Conservation (phyloP, 2,888 invertebrate genomes). For the Acrocera orbiculus region DNA sequence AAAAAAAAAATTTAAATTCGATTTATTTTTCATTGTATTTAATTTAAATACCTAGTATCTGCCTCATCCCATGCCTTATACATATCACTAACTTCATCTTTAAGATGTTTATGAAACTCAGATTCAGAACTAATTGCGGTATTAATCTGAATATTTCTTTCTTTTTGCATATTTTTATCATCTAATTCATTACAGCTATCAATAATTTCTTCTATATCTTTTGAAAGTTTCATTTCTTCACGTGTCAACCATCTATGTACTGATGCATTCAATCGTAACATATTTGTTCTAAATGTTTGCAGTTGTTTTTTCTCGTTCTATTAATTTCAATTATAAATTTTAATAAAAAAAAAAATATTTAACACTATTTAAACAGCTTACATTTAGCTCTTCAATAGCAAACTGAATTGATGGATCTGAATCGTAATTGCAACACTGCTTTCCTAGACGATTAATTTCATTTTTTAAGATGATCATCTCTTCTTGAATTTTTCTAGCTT, state of each 20-base stretch:
- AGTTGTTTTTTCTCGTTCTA: constrained; percentile 29
- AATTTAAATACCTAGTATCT: constrained; percentile 45
- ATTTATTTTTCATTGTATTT: constrained; percentile 2
- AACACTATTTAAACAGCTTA: constrained; percentile 12
- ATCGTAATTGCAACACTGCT: constrained; percentile 22
- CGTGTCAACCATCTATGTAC: constrained; percentile 33
- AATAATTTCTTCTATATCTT: constrained; percentile 16
- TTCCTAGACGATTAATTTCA: constrained; percentile 24
- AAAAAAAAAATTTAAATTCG: not conserved
- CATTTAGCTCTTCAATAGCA: constrained; percentile 30
- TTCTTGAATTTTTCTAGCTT: constrained; percentile 30
- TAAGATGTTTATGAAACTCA: constrained; percentile 35
- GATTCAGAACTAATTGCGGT: constrained; percentile 25
- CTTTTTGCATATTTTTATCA: constrained; percentile 10
- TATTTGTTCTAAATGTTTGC: constrained; percentile 30
- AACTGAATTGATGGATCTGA: constrained; percentile 30
- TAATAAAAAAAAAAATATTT: not conserved
- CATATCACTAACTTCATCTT: constrained; percentile 51
- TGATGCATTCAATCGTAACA: constrained; percentile 32
- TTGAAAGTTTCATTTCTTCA: constrained; percentile 27
- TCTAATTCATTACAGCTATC: constrained; percentile 1
- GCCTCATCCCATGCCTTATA: constrained; percentile 54
- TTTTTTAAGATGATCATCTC: constrained; percentile 30
- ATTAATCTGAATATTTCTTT: constrained; percentile 14
- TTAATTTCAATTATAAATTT: constrained; percentile 4